phyloP scores from a whole-genome alignment of 2,888 invertebrate genomes.

The Luperina nickerlii region DNA sequence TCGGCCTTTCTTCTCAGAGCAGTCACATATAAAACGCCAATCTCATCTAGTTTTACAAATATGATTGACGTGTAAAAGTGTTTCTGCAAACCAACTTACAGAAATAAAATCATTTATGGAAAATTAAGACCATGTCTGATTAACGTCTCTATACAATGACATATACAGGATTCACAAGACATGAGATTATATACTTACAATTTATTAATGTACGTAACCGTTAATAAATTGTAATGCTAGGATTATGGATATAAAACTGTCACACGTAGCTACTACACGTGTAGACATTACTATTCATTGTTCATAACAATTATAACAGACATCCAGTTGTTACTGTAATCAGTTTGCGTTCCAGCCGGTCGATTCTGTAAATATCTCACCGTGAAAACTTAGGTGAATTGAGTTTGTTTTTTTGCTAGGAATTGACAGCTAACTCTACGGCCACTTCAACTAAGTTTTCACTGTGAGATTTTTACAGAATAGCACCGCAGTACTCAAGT shows the following conservation, averaged over 20 bases:
- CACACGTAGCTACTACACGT: slow-evolving; percentile 30
- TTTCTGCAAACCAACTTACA: too few relatives aligned
- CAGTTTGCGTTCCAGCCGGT: slow-evolving; percentile 14
- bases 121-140: not conserved
- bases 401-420: too few relatives aligned
- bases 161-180: not conserved
- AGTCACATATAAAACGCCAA: too few relatives aligned
- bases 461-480: too few relatives aligned
- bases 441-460: too few relatives aligned
- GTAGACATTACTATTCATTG: slow-evolving; percentile 49
- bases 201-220: not conserved
- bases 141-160: too few relatives aligned
- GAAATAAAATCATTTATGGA: not conserved
- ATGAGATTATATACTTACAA: not conserved
- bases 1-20: too few relatives aligned
- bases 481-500: not conserved
- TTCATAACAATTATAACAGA: slow-evolving; percentile 35
- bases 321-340: slow-evolving; percentile 45
- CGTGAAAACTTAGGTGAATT: too few relatives aligned
- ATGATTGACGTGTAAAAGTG: too few relatives aligned
- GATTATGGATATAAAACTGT: slow-evolving; percentile 16
- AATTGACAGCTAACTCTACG: too few relatives aligned
- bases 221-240: slow-evolving; percentile 6
- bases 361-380: too few relatives aligned
- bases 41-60: too few relatives aligned